These are phyloP conservation scores for Leptodactylus fallax DNA, from an alignment of 2,797 vertebrate genomes.

Conservation along the genomic window DNA sequence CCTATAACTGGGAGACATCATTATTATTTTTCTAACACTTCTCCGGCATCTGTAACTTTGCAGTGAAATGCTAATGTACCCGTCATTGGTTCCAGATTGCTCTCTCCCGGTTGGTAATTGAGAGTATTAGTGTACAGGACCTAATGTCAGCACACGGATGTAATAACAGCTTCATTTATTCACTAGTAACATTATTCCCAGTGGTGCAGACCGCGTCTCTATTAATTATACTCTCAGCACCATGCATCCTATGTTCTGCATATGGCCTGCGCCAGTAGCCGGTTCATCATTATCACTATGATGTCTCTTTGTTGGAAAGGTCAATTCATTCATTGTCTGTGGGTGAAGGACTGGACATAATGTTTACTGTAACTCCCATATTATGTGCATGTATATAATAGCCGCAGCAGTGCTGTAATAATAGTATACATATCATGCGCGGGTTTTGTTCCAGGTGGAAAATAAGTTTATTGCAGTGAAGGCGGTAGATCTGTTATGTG, in stretches of 20 bases:
- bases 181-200: slow-evolving; percentile 19
- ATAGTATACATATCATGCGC: slow-evolving; percentile 34
- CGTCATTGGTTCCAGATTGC: background rate
- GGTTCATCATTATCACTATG: slow-evolving; percentile 46
- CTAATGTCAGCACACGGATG: background rate
- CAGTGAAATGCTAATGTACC: slow-evolving; percentile 19
- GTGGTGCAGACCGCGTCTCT: background rate
- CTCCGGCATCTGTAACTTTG: background rate
- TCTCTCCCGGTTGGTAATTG: slow-evolving; percentile 28
- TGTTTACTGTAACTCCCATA: slow-evolving; percentile 55
- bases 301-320: slow-evolving; percentile 58
- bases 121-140: slow-evolving; percentile 14
- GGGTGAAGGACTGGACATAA: slow-evolving; percentile 43
- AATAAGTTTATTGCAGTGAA: slow-evolving; percentile 30
- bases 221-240: slow-evolving; percentile 42
- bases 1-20: background rate
- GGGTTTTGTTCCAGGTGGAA: slow-evolving; percentile 5
- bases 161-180: slow-evolving; percentile 32
- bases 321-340: slow-evolving; percentile 57
- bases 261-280: background rate
- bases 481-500: background rate
- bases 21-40: slow-evolving; percentile 23
- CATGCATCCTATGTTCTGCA: background rate
- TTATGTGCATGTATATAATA: slow-evolving; percentile 41
- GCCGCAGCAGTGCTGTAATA: slow-evolving; percentile 26